Conservation (phyloP, 2,888 invertebrate species). For the Drosophila kambysellisi region DNA sequence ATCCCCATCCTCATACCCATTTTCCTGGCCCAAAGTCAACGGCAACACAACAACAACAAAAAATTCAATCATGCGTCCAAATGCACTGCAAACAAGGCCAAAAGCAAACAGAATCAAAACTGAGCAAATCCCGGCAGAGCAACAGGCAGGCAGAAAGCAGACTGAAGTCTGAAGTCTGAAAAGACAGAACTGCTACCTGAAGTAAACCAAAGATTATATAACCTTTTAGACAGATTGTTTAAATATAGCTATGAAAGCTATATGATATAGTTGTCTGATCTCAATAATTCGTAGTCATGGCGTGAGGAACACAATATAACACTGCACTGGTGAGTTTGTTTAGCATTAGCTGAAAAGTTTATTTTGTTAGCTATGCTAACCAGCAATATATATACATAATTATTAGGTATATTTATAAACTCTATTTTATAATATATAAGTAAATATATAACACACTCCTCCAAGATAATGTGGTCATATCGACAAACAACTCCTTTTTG, state of each 20-base stretch:
- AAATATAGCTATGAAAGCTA: not conserved
- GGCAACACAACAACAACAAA: slow-evolving; percentile 45
- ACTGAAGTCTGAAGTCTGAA: not conserved
- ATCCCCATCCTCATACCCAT: not conserved
- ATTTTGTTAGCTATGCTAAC: no score
- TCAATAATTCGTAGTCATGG: not conserved
- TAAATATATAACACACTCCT: not conserved
- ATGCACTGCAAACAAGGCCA: slow-evolving; percentile 35
- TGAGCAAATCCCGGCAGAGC: not conserved
- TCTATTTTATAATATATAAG: not conserved
- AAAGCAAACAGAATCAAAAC: not conserved
- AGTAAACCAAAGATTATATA: not conserved
- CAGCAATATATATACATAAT: no score
- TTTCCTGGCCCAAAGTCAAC: slow-evolving; percentile 28
- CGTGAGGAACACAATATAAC: no score
- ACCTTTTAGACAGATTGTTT: not conserved
- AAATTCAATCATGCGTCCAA: slow-evolving; percentile 64
- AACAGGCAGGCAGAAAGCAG: not conserved
- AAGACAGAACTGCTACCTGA: not conserved
- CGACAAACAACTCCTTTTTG: not conserved
- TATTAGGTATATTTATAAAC: no score
- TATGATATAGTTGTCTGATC: not conserved
- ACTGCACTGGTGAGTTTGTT: no score
- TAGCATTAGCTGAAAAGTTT: no score
- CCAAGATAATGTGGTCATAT: not conserved